phyloP scores from a whole-genome alignment of 2,888 invertebrate genomes.

The Caenorhabditis drosophilae region DNA sequence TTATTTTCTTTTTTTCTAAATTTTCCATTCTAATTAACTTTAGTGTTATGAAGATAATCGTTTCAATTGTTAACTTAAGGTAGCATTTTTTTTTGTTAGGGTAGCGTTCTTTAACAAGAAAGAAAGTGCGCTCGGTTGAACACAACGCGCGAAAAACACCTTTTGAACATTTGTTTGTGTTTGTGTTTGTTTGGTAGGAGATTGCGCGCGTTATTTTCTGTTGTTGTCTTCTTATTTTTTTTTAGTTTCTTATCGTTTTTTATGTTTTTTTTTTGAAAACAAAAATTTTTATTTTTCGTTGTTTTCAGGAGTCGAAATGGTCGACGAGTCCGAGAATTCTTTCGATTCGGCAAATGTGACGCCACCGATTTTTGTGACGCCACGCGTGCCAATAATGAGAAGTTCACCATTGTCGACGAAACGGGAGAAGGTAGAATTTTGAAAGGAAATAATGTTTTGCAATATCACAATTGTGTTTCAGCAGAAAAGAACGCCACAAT shows the following conservation, averaged over 20 bases:
- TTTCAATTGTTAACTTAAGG: too few relatives aligned
- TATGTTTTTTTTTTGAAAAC: not conserved
- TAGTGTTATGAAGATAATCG: not conserved
- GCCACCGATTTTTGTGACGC: constrained; percentile 15
- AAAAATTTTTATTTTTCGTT: too few relatives aligned
- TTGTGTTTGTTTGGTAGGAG: not conserved
- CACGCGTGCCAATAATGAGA: constrained; percentile 10
- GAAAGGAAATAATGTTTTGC: too few relatives aligned
- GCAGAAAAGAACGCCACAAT: constrained; percentile 21
- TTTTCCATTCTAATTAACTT: not conserved
- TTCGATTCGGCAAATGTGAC: constrained; percentile 1
- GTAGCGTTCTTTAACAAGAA: too few relatives aligned
- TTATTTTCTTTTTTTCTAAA: not conserved
- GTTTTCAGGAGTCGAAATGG: not conserved
- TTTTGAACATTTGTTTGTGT: not conserved
- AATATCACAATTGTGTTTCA: too few relatives aligned
- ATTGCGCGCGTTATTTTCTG: not conserved
- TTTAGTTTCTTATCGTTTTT: not conserved
- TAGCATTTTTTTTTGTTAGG: not conserved
- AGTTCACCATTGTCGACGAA: constrained; percentile 51
- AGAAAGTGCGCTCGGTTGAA: not conserved
- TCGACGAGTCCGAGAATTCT: constrained; percentile 19
- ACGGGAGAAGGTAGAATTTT: too few relatives aligned
- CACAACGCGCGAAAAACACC: not conserved
- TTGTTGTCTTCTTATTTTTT: constrained; percentile 1